Conservation (phyloP, 2,888 invertebrate species). For the Vannuccia rotundouncinata region DNA sequence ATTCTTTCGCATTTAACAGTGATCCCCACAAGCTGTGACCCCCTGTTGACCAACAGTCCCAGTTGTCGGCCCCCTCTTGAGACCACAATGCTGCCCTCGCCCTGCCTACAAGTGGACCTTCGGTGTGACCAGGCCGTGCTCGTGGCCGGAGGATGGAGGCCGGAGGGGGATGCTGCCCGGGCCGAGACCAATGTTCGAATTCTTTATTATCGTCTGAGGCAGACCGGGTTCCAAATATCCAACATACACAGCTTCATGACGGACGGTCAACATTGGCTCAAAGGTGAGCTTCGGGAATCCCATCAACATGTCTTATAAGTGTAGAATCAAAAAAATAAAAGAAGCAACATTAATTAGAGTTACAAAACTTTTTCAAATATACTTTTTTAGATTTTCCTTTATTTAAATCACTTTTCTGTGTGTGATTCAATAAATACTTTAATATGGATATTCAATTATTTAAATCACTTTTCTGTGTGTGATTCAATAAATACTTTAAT, state of each 20-base stretch:
- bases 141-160: constrained; percentile 60
- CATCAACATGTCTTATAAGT: too few relatives aligned
- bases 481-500: too few relatives aligned
- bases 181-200: constrained; percentile 52
- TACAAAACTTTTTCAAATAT: too few relatives aligned
- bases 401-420: too few relatives aligned
- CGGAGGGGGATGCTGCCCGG: constrained; percentile 53
- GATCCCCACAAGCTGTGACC: constrained; percentile 52
- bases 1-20: neutral
- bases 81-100: constrained; percentile 44
- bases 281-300: too few relatives aligned
- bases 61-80: constrained; percentile 56
- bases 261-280: constrained; percentile 50
- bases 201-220: constrained; percentile 56
- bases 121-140: constrained; percentile 60
- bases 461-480: too few relatives aligned
- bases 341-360: too few relatives aligned
- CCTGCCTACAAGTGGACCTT: constrained; percentile 57
- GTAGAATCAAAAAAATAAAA: too few relatives aligned
- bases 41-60: constrained; percentile 57
- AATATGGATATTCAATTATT: too few relatives aligned
- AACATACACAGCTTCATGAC: constrained; percentile 60
- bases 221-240: constrained; percentile 57
- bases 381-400: too few relatives aligned
- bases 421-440: too few relatives aligned